Conservation (phyloP, 2,888 invertebrate genomes). For the Drosophila mimetica region DNA sequence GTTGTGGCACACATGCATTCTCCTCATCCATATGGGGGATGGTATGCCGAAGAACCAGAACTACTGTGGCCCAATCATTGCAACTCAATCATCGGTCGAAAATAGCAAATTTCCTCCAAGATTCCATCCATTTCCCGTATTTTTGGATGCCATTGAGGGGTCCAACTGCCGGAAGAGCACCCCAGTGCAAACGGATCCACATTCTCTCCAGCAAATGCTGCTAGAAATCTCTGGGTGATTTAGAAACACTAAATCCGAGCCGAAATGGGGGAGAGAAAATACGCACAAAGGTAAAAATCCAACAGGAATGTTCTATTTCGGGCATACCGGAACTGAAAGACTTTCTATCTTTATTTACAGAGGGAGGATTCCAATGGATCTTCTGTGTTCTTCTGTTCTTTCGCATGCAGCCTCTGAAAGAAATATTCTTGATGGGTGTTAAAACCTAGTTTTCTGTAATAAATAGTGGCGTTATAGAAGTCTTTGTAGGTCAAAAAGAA, state of each 20-base stretch:
- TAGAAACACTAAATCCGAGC: constrained; percentile 35
- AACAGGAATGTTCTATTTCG: constrained; percentile 37
- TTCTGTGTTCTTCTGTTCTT: constrained; percentile 21
- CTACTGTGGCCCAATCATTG: constrained; percentile 59
- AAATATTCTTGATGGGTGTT: background rate
- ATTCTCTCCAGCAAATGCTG: background rate
- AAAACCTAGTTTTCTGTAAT: too few species aligned
- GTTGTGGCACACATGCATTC: constrained; percentile 53
- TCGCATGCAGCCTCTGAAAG: background rate
- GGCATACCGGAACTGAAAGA: constrained; percentile 37
- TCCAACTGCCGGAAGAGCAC: constrained; percentile 24
- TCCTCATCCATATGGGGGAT: constrained; percentile 60
- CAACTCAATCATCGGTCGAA: constrained; percentile 74
- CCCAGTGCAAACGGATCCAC: constrained; percentile 2
- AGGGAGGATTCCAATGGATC: constrained; percentile 20
- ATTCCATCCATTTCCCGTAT: constrained; percentile 68
- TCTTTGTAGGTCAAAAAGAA: background rate
- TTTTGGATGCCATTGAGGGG: constrained; percentile 57
- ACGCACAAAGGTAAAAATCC: constrained; percentile 27
- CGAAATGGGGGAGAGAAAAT: constrained; percentile 12
- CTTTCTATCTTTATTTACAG: background rate
- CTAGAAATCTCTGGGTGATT: constrained; percentile 29
- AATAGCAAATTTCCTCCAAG: constrained; percentile 60
- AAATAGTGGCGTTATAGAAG: too few species aligned
- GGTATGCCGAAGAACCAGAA: constrained; percentile 13